These are phyloP conservation scores for Pluvianellus socialis DNA, from an alignment of 2,113 vertebrate species.

Conservation along the genomic window DNA sequence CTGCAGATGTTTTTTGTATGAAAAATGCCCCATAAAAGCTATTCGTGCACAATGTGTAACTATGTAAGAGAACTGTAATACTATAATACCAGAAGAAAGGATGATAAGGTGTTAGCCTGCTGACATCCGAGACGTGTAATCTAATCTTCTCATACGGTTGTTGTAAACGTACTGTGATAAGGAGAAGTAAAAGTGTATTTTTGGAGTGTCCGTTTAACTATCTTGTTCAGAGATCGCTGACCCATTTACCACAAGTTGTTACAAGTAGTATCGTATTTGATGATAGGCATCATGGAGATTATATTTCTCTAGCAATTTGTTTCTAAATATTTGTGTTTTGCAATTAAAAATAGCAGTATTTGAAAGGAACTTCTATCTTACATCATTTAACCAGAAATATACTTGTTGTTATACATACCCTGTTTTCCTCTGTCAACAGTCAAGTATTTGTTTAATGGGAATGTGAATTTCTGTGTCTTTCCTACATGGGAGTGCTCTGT, in stretches of 20 bases:
- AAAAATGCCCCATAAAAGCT: not conserved
- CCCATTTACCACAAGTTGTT: not conserved
- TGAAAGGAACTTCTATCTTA: not conserved
- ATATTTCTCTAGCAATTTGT: not conserved
- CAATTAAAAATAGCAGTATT: not conserved
- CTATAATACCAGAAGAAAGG: not conserved
- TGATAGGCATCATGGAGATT: not conserved
- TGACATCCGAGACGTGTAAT: not conserved
- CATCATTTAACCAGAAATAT: not conserved
- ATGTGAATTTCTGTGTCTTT: not conserved
- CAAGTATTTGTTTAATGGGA: not conserved
- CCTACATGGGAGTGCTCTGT: not conserved
- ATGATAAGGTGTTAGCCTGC: not conserved
- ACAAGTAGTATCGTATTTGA: not conserved
- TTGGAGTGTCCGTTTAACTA: conserved; percentile 32
- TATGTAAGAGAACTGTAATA: not conserved
- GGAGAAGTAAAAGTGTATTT: conserved; percentile 66
- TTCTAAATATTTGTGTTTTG: not conserved
- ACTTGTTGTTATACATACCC: not conserved
- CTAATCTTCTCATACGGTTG: conserved; percentile 60
- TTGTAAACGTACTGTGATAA: conserved; percentile 67
- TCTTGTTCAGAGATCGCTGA: not conserved
- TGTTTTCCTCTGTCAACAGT: not conserved
- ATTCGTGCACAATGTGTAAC: not conserved
- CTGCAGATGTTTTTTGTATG: not conserved